A percentile compares a stretch with the other conserved stretches of the same genome.
These are phyloP conservation scores for Oncorhynchus mykiss DNA, from an alignment of 2,113 vertebrate species.

Conservation along the genomic window DNA sequence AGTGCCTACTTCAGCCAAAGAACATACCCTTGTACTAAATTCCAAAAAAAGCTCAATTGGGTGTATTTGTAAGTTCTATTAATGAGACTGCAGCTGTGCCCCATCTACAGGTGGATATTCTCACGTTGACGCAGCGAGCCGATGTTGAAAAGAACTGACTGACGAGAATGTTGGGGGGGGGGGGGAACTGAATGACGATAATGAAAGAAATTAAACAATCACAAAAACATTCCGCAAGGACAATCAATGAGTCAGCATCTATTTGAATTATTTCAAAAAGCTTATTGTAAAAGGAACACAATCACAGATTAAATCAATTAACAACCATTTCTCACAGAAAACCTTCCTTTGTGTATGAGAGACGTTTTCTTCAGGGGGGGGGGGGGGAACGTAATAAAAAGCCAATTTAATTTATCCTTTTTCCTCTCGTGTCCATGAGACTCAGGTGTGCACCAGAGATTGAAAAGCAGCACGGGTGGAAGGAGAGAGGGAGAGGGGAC, in stretches of 20 bases:
- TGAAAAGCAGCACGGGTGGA: background rate
- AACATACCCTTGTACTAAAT: too few species aligned
- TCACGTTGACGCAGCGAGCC: background rate
- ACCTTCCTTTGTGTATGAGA: constrained; percentile 14
- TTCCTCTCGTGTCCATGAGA: constrained; percentile 9
- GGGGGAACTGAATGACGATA: background rate
- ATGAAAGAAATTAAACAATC: constrained; percentile 10
- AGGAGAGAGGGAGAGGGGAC: background rate
- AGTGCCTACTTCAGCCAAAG: too few species aligned
- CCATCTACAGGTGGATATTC: background rate
- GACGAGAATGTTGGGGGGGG: background rate
- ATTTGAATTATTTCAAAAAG: background rate
- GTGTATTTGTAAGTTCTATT: background rate
- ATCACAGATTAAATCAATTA: constrained; percentile 4
- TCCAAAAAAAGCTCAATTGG: background rate
- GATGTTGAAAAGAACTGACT: background rate
- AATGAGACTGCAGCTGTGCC: background rate
- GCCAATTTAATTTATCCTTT: constrained; percentile 35
- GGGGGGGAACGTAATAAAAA: constrained; percentile 28
- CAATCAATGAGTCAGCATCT: background rate
- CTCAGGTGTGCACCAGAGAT: constrained; percentile 7
- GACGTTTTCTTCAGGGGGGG: background rate
- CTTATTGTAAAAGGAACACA: background rate
- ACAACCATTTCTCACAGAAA: constrained; percentile 6
- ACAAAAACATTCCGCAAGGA: background rate